Conservation (phyloP, 2,888 invertebrate genomes). For the Fragum sueziense region DNA sequence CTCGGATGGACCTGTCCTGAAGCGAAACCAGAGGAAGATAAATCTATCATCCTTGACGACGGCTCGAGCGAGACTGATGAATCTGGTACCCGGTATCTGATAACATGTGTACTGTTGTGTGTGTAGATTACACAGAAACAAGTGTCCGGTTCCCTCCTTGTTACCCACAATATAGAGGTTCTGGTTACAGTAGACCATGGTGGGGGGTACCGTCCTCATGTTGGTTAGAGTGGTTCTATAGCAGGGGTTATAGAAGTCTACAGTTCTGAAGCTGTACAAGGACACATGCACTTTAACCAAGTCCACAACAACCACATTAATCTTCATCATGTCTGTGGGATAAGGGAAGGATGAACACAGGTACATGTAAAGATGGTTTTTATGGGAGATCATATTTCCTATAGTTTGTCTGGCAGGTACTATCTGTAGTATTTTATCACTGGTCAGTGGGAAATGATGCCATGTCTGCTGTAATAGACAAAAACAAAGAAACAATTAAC, state of each 20-base stretch:
- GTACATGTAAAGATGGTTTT: slow-evolving; percentile 78
- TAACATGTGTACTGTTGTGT: slow-evolving; percentile 78
- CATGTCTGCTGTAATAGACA: slow-evolving; percentile 74
- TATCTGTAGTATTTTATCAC: slow-evolving; percentile 73
- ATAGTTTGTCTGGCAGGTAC: slow-evolving; percentile 79
- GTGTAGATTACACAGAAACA: slow-evolving; percentile 77
- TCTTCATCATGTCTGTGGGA: slow-evolving; percentile 79
- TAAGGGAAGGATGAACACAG: slow-evolving; percentile 79
- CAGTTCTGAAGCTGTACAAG: slow-evolving; percentile 76
- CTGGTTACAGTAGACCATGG: slow-evolving; percentile 76
- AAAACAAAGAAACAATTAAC: too few species aligned
- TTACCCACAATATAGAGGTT: slow-evolving; percentile 78
- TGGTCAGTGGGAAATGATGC: slow-evolving; percentile 75
- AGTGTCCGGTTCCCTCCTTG: slow-evolving; percentile 78
- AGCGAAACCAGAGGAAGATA: slow-evolving; percentile 79
- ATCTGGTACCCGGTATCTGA: slow-evolving; percentile 77
- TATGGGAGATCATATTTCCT: slow-evolving; percentile 73
- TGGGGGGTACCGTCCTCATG: slow-evolving; percentile 77
- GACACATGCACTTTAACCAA: slow-evolving; percentile 74
- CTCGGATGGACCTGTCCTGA: slow-evolving; percentile 79
- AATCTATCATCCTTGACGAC: slow-evolving; percentile 74
- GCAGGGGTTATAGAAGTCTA: slow-evolving; percentile 76
- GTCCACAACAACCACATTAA: slow-evolving; percentile 77
- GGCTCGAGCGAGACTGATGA: slow-evolving; percentile 78
- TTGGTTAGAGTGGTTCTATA: slow-evolving; percentile 80